Evolutionary conservation across 2,797 vertebrate species (phyloP), one percentile per base, ranked within the genome.

Genomic region (Benthosema pterotum): DNA sequence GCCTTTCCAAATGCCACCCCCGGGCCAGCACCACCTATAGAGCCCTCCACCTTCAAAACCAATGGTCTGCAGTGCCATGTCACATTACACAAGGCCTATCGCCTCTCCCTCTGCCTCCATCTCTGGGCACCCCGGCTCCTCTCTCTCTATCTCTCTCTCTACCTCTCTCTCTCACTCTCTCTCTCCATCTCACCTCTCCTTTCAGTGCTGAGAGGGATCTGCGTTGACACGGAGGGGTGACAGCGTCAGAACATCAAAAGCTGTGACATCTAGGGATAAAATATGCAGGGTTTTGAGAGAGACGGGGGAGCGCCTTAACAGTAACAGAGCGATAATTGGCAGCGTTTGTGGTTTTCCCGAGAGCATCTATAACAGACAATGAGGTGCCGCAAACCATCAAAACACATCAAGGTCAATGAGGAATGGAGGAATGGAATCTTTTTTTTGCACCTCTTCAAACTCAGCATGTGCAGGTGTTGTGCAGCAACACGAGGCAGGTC

Each of bases 321-420:
- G 69, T 8, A 68, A 68, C 69, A 59, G 69, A 79, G 56, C 57
- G 66, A 83, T 84, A 84, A 79, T 81, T 80, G 76, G 74, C 75
- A 14, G 47, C 0, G 58, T 63, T 13, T 69, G 74, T 60, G 12
- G 74, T n/a, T 51, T 70, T 72, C 68, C 79, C 60, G 60, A 71
- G 79, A 64, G 3, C 2, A 76, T 22, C 2, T 22, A 22, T 4
- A 50, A 52, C 32, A 68, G 75, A 77, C 75, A 65, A 65, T n/a
- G 63, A 72, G 66, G 60, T 63, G 69, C 68, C 74, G 71, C 32
- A 38, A 68, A 51, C 63, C 45, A 52, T 85, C 80, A 80, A 65
- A 84, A 82, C 75, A 70, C 69, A 79, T 79, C 78, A 81, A 43
- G 67, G 75, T 79, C 75, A 79, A 81, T 73, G 64, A 72, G 77